phyloP scores from a whole-genome alignment of 1,140 invertebrate species.

The Bradynema listronoti region DNA sequence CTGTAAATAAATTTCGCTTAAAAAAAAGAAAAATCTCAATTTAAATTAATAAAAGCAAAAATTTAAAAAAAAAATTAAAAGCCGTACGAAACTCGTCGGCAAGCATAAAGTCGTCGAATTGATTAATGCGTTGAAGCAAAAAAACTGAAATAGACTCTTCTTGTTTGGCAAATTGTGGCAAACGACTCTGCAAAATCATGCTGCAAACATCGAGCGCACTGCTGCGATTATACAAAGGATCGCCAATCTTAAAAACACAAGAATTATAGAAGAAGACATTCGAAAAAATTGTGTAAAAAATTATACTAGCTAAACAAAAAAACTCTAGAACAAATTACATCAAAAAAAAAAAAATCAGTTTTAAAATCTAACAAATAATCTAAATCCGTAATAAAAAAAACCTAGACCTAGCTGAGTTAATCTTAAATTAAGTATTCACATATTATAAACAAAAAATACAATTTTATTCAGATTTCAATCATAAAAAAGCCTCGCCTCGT shows the following conservation, averaged over 20 bases:
- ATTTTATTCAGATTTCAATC: neutral
- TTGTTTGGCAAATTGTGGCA: conserved; percentile 8
- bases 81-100: conserved; percentile 18
- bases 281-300: too few relatives aligned
- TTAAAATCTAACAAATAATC: neutral
- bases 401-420: too few relatives aligned
- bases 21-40: neutral
- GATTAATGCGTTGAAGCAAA: too few relatives aligned
- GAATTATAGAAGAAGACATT: neutral
- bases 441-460: neutral
- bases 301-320: too few relatives aligned
- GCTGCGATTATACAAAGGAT: conserved; percentile 22
- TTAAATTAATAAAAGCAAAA: conserved; percentile 1
- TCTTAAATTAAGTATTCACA: too few relatives aligned
- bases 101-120: neutral
- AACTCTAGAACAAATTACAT: neutral
- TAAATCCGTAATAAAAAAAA: neutral
- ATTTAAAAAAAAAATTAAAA: neutral
- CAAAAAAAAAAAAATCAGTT: neutral
- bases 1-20: conserved; percentile 14
- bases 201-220: neutral
- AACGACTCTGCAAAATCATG: conserved; percentile 11
- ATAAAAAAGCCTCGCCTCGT: conserved; percentile 12
- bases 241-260: conserved; percentile 19
- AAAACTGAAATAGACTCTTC: too few relatives aligned